Evolutionary conservation across 2,888 invertebrate genomes (phyloP).

Genomic region (Volucella bombylans): DNA sequence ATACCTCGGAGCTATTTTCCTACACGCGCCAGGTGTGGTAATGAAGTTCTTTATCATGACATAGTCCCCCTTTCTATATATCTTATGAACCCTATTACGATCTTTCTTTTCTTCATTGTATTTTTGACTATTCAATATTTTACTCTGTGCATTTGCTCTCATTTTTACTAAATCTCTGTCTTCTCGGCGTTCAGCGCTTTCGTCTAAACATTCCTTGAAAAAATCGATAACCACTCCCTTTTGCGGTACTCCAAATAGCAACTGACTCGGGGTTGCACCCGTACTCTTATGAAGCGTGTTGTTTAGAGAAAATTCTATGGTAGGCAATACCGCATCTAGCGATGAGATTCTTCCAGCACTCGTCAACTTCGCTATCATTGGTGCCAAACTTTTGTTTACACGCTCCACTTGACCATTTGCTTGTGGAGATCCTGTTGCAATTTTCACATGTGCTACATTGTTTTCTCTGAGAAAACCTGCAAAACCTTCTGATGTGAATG

Average conservation of each 20-base stretch:
- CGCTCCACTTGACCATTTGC: conserved; percentile 43
- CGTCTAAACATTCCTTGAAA: conserved; percentile 14
- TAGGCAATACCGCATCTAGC: conserved; percentile 21
- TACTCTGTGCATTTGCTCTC: conserved; percentile 2
- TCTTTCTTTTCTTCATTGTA: neutral
- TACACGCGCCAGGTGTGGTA: conserved; percentile 8
- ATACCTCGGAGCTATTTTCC: conserved; percentile 17
- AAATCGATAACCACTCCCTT: conserved; percentile 16
- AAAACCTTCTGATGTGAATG: conserved; percentile 18
- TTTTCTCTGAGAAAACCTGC: neutral
- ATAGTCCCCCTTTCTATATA: conserved; percentile 6
- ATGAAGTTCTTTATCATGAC: conserved; percentile 19
- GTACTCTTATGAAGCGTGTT: conserved; percentile 20
- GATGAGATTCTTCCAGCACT: conserved; percentile 13
- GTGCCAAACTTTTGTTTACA: conserved; percentile 23
- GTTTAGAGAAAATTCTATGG: conserved; percentile 34
- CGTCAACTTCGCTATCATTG: conserved; percentile 36
- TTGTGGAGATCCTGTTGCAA: conserved; percentile 32
- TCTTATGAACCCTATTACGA: neutral
- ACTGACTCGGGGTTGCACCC: conserved; percentile 21
- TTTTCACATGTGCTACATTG: conserved; percentile 11
- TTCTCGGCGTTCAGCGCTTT: neutral
- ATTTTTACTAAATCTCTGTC: conserved; percentile 9
- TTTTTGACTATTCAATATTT: conserved; percentile 1
- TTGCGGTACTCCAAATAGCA: conserved; percentile 27